A percentile compares a stretch with the other conserved stretches of the same genome.
These are phyloP conservation scores for Hycleus cichorii DNA, from an alignment of 1,140 invertebrate genomes.

Conservation along the genomic window DNA sequence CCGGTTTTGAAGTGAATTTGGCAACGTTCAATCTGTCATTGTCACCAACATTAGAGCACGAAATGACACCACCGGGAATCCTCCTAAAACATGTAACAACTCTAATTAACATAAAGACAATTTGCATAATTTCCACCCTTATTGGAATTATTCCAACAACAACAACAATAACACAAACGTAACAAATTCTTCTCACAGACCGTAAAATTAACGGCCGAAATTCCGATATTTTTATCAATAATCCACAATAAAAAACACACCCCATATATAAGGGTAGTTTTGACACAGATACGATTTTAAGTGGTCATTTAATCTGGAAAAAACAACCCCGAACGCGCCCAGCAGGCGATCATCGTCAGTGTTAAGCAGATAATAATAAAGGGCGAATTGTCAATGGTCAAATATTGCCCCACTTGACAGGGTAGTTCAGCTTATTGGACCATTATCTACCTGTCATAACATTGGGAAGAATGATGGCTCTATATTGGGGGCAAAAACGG, in stretches of 20 bases:
- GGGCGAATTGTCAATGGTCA: no score
- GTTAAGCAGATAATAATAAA: slow-evolving; percentile 7
- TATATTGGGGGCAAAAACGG: no score
- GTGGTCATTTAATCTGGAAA: no score
- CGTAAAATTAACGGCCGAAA: slow-evolving; percentile 4
- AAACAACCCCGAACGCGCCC: slow-evolving; percentile 8
- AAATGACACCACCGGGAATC: slow-evolving; percentile 16
- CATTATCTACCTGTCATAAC: no score
- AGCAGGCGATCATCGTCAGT: slow-evolving; percentile 5
- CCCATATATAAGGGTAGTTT: no score
- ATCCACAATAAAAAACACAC: no score
- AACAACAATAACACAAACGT: no score
- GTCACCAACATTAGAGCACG: slow-evolving; percentile 12
- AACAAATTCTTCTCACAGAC: slow-evolving; percentile 8
- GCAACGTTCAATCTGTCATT: slow-evolving; percentile 18
- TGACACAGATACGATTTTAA: no score
- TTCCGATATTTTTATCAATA: slow-evolving; percentile 8
- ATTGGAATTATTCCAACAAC: no score
- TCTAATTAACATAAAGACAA: slow-evolving; percentile 21
- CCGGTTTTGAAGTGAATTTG: not conserved
- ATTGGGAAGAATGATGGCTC: no score
- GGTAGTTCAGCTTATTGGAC: no score
- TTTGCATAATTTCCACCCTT: slow-evolving; percentile 17
- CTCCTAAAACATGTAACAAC: slow-evolving; percentile 24
- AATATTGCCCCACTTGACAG: no score